Base-by-base conservation (phyloP, 2,113 vertebrate species). In the Podarcis cretensis region DNA sequence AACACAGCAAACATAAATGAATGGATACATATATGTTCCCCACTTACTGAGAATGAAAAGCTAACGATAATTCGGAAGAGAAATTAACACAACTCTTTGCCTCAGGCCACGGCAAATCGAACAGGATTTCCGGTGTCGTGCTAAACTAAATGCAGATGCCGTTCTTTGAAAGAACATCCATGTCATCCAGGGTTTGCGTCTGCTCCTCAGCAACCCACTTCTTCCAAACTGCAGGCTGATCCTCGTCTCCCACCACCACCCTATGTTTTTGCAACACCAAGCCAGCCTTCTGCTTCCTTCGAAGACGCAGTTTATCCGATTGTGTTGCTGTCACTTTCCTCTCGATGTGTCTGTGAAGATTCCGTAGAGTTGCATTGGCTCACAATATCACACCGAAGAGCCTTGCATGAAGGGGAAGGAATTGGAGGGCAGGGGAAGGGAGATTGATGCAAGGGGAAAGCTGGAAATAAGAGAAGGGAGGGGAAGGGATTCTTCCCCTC, bases 61-160 rank as follows among this genome's bases (percentile, higher is more conserved):
- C 48, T 54, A 54, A 54, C 2, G 32, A 65, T 76, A 35, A 84
- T 84, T 77, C 30, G 4, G 68, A 65, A 88, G 90, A 92, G 91
- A 81, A 80, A 68, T 68, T 4, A 71, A 20, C 65, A 73, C 25
- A 87, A 27, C 68, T 87, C 6, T 82, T 69, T 25, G 35, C 66
- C 57, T 86, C 30, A 66, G 6, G 43, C 92, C 89, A 91, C 79
- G 48, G 84, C 84, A 89, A 79, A 79, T 27, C 14, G 57, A 79
- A 79, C 43, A 57, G 27, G 30, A n/a, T 27, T 79, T 13, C 57
- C 10, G 6, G 85, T 91, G 94, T 93, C 81, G 87, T 87, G 87
- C 25, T 74, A 87, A 92, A 92, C 86, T 90, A 90, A 86, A 94
- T 79, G 87, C 83, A 93, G 92, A 92, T 43, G 83, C 83, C 87